These are phyloP conservation scores for Condylura cristata DNA, from an alignment of 2,113 vertebrate genomes.

Conservation along the genomic window DNA sequence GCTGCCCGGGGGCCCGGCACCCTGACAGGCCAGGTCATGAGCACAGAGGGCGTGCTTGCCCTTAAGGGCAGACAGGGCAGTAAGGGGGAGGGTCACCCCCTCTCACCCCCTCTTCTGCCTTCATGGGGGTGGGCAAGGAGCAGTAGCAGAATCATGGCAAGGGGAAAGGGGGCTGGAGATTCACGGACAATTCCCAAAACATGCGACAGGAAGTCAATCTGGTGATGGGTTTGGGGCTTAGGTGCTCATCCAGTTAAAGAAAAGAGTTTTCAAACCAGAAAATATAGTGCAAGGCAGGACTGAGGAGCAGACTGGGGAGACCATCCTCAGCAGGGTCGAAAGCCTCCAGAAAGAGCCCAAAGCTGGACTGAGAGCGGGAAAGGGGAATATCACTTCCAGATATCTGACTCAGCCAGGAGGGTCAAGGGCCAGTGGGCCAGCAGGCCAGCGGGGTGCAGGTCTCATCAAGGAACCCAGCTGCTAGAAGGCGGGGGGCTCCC, in stretches of 20 bases:
- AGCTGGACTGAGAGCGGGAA: not conserved
- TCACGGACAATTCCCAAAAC: not conserved
- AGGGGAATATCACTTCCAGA: not conserved
- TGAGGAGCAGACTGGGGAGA: not conserved
- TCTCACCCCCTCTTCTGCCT: too few species aligned
- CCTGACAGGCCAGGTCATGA: not conserved
- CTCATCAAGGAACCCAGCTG: not conserved
- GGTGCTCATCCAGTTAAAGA: not conserved
- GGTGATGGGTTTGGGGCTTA: not conserved
- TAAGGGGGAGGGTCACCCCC: not conserved
- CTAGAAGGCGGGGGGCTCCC: too few species aligned
- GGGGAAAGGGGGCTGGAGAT: accelerated
- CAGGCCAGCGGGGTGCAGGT: not conserved
- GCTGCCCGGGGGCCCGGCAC: not conserved
- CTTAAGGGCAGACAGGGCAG: not conserved
- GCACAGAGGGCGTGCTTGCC: too few species aligned
- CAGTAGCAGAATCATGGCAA: not conserved
- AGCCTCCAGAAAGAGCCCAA: not conserved
- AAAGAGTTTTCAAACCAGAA: not conserved
- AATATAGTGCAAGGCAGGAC: not conserved
- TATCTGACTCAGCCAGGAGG: not conserved
- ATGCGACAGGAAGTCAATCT: not conserved
- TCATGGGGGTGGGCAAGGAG: not conserved
- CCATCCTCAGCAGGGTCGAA: not conserved
- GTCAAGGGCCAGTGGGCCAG: not conserved